Percentiles rank a stretch among this genome's conserved stretches.
Conservation (phyloP, 2,888 invertebrate genomes). For the Chrysodeixis includens region DNA sequence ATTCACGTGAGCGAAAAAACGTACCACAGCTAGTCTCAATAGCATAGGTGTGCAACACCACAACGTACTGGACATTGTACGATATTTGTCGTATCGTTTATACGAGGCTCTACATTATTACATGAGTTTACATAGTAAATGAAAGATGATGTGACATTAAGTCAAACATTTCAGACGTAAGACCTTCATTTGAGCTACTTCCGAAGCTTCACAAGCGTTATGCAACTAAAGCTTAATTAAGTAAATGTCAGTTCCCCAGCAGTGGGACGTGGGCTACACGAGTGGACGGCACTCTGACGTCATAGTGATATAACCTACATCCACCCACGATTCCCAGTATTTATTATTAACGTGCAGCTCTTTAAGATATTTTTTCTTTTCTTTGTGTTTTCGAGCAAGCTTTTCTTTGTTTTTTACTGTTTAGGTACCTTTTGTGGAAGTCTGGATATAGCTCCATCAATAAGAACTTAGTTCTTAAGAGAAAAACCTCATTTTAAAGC, state of each 20-base stretch:
- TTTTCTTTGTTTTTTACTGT: slow-evolving; percentile 10
- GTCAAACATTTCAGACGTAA: background rate
- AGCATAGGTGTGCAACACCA: too few relatives aligned
- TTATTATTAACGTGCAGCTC: slow-evolving; percentile 36
- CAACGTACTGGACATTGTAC: too few relatives aligned
- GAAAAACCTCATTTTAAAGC: too few relatives aligned
- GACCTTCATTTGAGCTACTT: background rate
- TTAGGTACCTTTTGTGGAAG: background rate
- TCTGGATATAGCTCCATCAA: background rate
- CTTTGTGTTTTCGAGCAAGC: slow-evolving; percentile 14
- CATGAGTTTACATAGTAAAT: background rate
- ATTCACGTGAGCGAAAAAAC: too few relatives aligned
- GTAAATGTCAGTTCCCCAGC: slow-evolving; percentile 40
- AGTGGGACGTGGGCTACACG: slow-evolving; percentile 7
- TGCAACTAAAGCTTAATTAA: slow-evolving; percentile 21
- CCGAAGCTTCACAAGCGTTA: background rate
- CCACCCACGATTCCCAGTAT: slow-evolving; percentile 34
- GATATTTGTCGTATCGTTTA: too few relatives aligned
- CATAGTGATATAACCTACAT: slow-evolving; percentile 35
- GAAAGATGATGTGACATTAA: background rate
- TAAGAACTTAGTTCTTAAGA: background rate
- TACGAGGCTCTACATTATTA: too few relatives aligned
- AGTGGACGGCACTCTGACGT: slow-evolving; percentile 27
- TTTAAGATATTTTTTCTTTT: slow-evolving; percentile 42
- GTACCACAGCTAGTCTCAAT: too few relatives aligned